These are phyloP conservation scores for Prunella himalayana DNA, from an alignment of 2,113 vertebrate genomes.

Conservation along the genomic window DNA sequence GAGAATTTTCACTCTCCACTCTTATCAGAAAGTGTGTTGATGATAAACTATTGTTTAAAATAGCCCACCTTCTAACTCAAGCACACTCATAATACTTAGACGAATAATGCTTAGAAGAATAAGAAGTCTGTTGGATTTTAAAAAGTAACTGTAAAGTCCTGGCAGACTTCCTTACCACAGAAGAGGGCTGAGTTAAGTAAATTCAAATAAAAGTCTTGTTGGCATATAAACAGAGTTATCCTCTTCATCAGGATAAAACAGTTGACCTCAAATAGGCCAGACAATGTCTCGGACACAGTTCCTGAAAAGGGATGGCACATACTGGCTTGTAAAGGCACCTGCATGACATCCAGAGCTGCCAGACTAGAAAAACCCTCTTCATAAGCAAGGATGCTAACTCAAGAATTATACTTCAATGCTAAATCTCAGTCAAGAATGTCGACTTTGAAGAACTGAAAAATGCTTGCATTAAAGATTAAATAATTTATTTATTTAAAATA, in stretches of 20 bases:
- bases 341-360: neutral
- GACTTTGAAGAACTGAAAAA: neutral
- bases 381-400: neutral
- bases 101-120: neutral
- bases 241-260: neutral
- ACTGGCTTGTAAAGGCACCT: neutral
- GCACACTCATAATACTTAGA: neutral
- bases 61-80: neutral
- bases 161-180: neutral
- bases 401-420: neutral
- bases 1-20: neutral
- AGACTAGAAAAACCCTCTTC: neutral
- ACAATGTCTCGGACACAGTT: neutral
- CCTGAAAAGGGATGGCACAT: neutral
- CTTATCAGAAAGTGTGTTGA: neutral
- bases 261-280: neutral
- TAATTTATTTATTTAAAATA: neutral
- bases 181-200: neutral
- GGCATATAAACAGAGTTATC: neutral
- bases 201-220: neutral
- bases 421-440: neutral
- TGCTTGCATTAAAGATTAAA: neutral
- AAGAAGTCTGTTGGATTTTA: neutral
- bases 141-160: neutral
- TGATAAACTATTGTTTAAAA: neutral